Conservation (phyloP, 2,113 vertebrate species). For the Periophthalmus modestus region DNA sequence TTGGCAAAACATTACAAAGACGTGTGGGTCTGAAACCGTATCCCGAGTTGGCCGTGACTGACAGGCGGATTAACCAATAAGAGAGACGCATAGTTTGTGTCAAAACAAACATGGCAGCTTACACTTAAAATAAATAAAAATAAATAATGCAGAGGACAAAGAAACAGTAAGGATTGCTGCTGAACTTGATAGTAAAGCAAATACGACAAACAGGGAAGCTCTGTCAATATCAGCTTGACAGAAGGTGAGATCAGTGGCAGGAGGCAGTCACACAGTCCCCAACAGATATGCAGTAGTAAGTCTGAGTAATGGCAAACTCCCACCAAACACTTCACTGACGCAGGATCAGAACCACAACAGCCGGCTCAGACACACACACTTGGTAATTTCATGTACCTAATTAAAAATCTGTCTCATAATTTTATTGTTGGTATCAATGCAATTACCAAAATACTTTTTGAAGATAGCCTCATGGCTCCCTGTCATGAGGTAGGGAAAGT, state of each 20-base stretch:
- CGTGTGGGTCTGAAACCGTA: too few species aligned
- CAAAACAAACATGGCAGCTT: too few species aligned
- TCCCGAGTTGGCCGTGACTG: too few species aligned
- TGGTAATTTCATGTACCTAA: not conserved
- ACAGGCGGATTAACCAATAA: too few species aligned
- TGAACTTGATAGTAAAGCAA: not conserved
- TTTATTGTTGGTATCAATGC: not conserved
- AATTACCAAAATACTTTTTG: not conserved
- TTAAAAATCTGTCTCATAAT: not conserved
- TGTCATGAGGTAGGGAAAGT: constrained; percentile 28
- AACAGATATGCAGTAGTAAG: constrained; percentile 32
- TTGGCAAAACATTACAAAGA: too few species aligned
- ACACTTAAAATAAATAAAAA: too few species aligned
- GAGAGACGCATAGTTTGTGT: too few species aligned
- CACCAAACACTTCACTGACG: constrained; percentile 36
- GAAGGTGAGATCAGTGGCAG: constrained; percentile 30
- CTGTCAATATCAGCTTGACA: constrained; percentile 18
- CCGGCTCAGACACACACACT: not conserved
- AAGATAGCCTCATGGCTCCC: not conserved
- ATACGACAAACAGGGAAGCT: not conserved
- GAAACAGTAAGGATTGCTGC: too few species aligned
- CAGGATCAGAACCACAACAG: constrained; percentile 3
- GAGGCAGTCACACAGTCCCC: constrained; percentile 36
- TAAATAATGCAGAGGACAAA: too few species aligned
- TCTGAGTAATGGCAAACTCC: constrained; percentile 22